Evolutionary conservation across 2,888 invertebrate species (phyloP).

Genomic region (Biston stratarius): DNA sequence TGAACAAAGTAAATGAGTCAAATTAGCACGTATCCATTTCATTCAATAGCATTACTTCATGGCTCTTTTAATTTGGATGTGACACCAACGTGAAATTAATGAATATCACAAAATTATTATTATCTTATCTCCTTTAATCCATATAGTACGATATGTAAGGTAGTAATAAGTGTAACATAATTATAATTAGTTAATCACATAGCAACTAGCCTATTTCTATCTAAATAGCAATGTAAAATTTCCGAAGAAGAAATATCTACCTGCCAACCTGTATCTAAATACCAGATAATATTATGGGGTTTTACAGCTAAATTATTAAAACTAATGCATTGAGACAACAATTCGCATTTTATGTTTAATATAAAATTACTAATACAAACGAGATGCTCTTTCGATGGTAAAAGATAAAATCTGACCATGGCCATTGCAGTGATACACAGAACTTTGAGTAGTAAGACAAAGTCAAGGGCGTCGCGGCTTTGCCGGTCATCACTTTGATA

Average conservation of each 20-base stretch:
- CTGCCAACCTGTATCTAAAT: neutral
- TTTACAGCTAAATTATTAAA: too few species aligned
- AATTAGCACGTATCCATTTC: neutral
- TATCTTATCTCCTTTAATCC: conserved; percentile 18
- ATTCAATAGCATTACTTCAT: neutral
- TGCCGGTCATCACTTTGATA: too few species aligned
- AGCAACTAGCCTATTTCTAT: conserved; percentile 7
- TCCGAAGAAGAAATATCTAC: too few species aligned
- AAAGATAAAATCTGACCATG: too few species aligned
- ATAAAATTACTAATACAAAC: too few species aligned
- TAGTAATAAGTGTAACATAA: neutral
- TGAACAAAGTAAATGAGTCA: conserved; percentile 13
- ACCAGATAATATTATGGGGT: too few species aligned
- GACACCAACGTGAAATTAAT: neutral
- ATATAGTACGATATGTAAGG: conserved; percentile 14
- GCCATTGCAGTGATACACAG: too few species aligned
- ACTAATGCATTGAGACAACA: too few species aligned
- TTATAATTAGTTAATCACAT: conserved; percentile 13
- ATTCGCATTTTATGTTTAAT: too few species aligned
- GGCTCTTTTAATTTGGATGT: neutral
- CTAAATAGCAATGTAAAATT: neutral
- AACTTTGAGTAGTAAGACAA: too few species aligned
- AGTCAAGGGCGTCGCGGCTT: too few species aligned
- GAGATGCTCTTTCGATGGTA: too few species aligned
- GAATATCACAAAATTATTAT: conserved; percentile 1